These are phyloP conservation scores for Apodemus speciosus DNA, from an alignment of 2,113 vertebrate species.

Conservation along the genomic window DNA sequence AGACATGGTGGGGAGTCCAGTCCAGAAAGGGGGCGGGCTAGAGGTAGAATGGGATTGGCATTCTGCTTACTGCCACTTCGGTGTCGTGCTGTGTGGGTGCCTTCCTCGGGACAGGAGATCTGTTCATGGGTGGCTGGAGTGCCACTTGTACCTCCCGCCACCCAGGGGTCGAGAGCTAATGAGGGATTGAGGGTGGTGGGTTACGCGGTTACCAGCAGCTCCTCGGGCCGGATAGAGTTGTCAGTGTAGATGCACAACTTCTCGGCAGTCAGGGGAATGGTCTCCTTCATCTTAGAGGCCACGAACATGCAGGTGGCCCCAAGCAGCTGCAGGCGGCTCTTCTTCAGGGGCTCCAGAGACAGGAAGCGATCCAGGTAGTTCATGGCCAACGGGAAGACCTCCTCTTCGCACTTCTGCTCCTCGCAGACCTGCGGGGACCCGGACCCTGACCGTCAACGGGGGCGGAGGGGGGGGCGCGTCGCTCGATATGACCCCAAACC, in stretches of 20 bases:
- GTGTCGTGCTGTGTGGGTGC: not conserved
- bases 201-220: slow-evolving; percentile 91
- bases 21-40: not conserved
- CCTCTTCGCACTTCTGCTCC: slow-evolving; percentile 98
- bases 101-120: not conserved
- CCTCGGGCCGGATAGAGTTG: slow-evolving; percentile 94
- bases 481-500: not conserved
- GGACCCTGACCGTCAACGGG: slow-evolving; percentile 7
- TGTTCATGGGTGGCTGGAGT: rapidly evolving
- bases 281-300: slow-evolving; percentile 99
- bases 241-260: slow-evolving; percentile 98
- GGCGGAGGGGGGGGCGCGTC: not conserved
- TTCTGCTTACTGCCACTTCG: not conserved
- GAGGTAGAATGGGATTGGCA: not conserved
- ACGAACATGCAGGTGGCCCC: slow-evolving; percentile 98
- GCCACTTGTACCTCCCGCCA: not conserved
- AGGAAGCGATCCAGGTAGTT: slow-evolving; percentile 99
- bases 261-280: slow-evolving; percentile 95
- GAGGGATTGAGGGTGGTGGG: not conserved
- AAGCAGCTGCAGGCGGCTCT: slow-evolving; percentile 94
- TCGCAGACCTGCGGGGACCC: slow-evolving; percentile 91
- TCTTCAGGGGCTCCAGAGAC: slow-evolving; percentile 94
- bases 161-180: not conserved
- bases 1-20: not conserved
- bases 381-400: slow-evolving; percentile 98